These are phyloP conservation scores for Ecliptopera silaceata DNA, from an alignment of 2,888 invertebrate genomes.

Conservation along the genomic window DNA sequence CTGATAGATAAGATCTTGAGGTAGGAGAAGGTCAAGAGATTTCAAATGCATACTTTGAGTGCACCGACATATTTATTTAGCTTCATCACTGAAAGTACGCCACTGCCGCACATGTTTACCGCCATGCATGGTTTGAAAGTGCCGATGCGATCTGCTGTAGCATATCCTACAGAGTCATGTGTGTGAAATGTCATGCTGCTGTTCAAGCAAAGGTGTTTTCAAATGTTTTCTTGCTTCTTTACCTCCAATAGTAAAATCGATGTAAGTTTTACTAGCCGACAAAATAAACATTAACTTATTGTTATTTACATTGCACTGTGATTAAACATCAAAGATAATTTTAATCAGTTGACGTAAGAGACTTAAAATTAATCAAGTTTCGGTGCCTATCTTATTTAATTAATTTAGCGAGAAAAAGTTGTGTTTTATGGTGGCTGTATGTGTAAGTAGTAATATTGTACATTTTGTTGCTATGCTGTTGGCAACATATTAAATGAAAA, in stretches of 20 bases:
- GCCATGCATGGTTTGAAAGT: too few species aligned
- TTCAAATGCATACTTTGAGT: not conserved
- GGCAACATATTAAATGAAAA: too few species aligned
- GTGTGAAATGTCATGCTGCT: too few species aligned
- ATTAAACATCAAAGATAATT: not conserved
- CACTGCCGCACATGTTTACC: too few species aligned
- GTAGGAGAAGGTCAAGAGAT: not conserved
- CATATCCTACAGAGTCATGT: too few species aligned
- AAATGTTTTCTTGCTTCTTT: too few species aligned
- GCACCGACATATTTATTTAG: too few species aligned
- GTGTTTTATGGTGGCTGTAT: not conserved
- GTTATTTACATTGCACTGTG: not conserved
- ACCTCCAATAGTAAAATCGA: too few species aligned
- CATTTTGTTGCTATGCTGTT: not conserved
- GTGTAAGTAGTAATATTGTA: too few species aligned
- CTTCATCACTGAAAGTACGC: too few species aligned
- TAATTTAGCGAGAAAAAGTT: not conserved
- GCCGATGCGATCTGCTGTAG: too few species aligned
- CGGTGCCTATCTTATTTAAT: not conserved
- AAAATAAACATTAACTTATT: not conserved
- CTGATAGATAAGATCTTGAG: constrained; percentile 1
- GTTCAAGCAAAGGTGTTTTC: too few species aligned
- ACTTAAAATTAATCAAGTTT: constrained; percentile 10
- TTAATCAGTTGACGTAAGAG: not conserved
- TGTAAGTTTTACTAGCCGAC: not conserved